Conservation (phyloP, 2,888 invertebrate species). For the Eupithecia insigniata region DNA sequence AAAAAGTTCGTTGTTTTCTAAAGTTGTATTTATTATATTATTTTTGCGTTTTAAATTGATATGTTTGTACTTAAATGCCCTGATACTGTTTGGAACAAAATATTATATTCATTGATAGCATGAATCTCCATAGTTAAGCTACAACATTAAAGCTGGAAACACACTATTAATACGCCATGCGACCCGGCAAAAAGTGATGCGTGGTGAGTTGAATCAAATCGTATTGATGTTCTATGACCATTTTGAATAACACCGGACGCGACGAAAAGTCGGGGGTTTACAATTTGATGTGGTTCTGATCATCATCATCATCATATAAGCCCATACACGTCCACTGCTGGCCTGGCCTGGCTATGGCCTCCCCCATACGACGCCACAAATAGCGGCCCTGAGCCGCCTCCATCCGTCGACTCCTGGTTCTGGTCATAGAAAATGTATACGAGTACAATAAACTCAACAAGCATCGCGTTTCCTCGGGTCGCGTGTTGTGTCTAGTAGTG, state of each 20-base stretch:
- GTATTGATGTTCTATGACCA: no score
- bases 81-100: slow-evolving; percentile 19
- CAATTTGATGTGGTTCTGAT: no score
- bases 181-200: no score
- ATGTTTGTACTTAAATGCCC: slow-evolving; percentile 32
- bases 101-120: slow-evolving; percentile 3
- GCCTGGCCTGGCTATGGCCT: no score
- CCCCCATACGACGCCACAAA: no score
- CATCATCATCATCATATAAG: no score
- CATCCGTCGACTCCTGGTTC: no score
- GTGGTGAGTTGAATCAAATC: no score
- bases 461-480: background rate
- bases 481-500: background rate
- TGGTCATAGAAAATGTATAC: background rate
- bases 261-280: no score
- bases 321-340: no score
- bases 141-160: background rate
- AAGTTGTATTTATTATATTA: slow-evolving; percentile 27
- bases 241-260: no score
- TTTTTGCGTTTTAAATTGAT: slow-evolving; percentile 24
- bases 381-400: no score
- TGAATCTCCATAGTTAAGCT: slow-evolving; percentile 16
- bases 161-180: background rate
- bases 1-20: slow-evolving; percentile 19
- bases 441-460: background rate